Evolutionary conservation across 2,888 invertebrate species (phyloP), one percentile per base, ranked within the genome.

Genomic region (Diaprepes abbreviatus): DNA sequence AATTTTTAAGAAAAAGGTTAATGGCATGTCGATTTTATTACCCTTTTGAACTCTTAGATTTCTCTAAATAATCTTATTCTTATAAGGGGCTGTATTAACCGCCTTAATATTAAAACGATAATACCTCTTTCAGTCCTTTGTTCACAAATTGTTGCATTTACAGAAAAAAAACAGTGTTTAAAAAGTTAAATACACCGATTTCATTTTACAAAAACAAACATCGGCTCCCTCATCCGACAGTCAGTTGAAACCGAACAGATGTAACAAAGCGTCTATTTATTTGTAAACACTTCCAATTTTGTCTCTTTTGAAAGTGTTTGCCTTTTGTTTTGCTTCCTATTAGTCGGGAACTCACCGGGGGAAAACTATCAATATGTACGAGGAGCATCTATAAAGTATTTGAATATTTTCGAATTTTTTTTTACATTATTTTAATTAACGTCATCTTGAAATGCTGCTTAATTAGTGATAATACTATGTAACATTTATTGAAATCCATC

Each of bases 251-350:
- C 43, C 71, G 63, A 71, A 71, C 71, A 71, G 66, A 71, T 71
- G 71, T 66, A 71, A 71, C 71, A 71, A 65, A 71, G 67, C 64
- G 67, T 60, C 60, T 71, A 71, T 71, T 71, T 71, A 68, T 71
- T 67, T 71, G 71, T 71, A 71, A 71, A 71, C 64, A 60, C 60
- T 63, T 43, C 66, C 63, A 63, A 67, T 67, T 71, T 67, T 68
- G 71, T 68, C 67, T 71, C 67, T 66, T 71, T 66, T 57, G 58
- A 57, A 33, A 59, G 58, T 67, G 71, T 62, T 57, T 57, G 71
- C 59, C 63, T 66, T 66, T 70, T 70, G 66, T 66, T 70, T 70
- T 40, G 55, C 70, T 70, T 66, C 35, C 66, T 70, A 70, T 66
- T 70, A 70, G 71, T 54, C 57, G 57, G 28, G 7, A 33, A 66